phyloP scores from a whole-genome alignment of 2,888 invertebrate genomes.

The Leistus spinibarbis region DNA sequence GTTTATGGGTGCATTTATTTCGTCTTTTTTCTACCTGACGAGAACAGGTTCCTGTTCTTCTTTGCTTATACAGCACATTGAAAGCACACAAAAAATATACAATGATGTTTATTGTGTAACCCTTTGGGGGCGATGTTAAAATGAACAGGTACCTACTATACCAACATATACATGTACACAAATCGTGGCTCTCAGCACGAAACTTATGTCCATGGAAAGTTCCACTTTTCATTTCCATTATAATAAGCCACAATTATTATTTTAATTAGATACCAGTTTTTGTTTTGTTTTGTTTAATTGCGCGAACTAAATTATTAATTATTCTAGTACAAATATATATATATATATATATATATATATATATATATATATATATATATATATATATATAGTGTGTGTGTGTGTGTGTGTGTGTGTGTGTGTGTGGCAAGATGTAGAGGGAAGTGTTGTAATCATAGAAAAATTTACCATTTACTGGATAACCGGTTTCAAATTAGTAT shows the following conservation, averaged over 20 bases:
- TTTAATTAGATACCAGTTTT: neutral
- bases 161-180: too few relatives aligned
- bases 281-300: neutral
- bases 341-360: too few relatives aligned
- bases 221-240: neutral
- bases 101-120: neutral
- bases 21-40: conserved; percentile 9
- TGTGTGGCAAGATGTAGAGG: too few relatives aligned
- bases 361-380: too few relatives aligned
- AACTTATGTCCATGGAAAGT: neutral
- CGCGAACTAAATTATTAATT: neutral
- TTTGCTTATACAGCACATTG: neutral
- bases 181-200: neutral
- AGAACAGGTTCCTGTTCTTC: neutral
- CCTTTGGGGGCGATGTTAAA: conserved; percentile 3
- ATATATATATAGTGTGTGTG: too few relatives aligned
- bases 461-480: too few relatives aligned
- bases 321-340: neutral
- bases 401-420: too few relatives aligned
- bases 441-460: too few relatives aligned
- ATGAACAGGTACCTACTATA: conserved; percentile 1
- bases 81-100: neutral
- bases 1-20: conserved; percentile 1
- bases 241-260: neutral
- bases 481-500: too few relatives aligned